Evolutionary conservation across 2,113 vertebrate species (phyloP).

Genomic region (Mustela lutreola): DNA sequence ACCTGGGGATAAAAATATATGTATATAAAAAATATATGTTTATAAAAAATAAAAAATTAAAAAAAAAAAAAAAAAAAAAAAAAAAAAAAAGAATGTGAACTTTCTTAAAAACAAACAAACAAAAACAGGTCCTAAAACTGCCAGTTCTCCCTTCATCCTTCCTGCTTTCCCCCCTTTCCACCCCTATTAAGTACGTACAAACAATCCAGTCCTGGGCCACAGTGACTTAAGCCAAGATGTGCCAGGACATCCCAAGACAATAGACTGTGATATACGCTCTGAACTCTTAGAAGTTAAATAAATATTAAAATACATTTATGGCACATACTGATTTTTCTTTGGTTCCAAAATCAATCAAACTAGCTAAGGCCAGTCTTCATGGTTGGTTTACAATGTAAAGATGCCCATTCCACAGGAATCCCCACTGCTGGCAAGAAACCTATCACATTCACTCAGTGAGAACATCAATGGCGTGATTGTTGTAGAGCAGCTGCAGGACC

Average conservation of each 20-base stretch:
- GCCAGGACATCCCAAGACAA: background rate
- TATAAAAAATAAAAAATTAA: too few relatives aligned
- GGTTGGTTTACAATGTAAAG: background rate
- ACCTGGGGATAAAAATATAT: too few relatives aligned
- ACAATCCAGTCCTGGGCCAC: background rate
- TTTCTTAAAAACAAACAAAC: too few relatives aligned
- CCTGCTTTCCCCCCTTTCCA: background rate
- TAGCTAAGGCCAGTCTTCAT: background rate
- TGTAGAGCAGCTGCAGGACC: background rate
- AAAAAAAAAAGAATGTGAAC: too few relatives aligned
- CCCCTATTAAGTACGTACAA: background rate
- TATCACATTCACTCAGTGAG: background rate
- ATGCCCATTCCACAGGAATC: background rate
- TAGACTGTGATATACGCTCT: background rate
- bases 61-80: too few relatives aligned
- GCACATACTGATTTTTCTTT: background rate
- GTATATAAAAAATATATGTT: too few relatives aligned
- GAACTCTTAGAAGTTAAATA: background rate
- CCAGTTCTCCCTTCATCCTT: background rate
- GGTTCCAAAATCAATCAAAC: background rate
- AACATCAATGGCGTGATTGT: background rate
- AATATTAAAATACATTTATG: background rate
- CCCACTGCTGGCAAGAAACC: background rate
- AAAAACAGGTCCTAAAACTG: too few relatives aligned
- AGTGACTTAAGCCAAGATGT: background rate